A percentile compares a stretch with the other conserved stretches of the same genome.
Evolutionary conservation across 1,140 invertebrate genomes (phyloP).

Genomic region (Neodiprion lecontei): DNA sequence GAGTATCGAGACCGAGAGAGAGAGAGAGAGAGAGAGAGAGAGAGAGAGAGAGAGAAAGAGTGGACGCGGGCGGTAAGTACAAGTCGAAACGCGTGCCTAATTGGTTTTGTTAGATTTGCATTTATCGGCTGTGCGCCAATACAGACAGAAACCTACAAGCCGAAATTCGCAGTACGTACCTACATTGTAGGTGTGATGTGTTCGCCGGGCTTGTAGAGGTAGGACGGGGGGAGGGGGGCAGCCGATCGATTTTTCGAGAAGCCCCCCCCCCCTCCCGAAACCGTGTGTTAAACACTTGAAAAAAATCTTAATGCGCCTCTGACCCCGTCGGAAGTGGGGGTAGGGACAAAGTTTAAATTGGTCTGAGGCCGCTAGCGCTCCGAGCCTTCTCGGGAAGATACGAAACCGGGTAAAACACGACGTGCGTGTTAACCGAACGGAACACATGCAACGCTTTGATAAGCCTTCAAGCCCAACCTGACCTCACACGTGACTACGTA

Average conservation of each 20-base stretch:
- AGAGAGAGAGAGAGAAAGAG: constrained; percentile 29
- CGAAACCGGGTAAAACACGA: not conserved
- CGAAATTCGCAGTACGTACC: not conserved
- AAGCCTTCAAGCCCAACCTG: not conserved
- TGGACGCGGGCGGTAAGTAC: not conserved
- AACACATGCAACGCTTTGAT: constrained; percentile 5
- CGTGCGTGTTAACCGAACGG: constrained; percentile 2
- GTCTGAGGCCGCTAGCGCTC: constrained; percentile 35
- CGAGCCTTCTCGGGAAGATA: not conserved
- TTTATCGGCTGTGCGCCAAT: too few relatives aligned
- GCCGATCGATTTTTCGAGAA: constrained; percentile 43
- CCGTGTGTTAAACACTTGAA: constrained; percentile 47
- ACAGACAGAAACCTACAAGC: not conserved
- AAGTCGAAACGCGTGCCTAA: constrained; percentile 3
- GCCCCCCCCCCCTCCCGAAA: too few relatives aligned
- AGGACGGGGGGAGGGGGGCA: constrained; percentile 28
- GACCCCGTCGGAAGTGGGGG: constrained; percentile 26
- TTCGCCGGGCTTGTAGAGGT: constrained; percentile 32
- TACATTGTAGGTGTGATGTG: not conserved
- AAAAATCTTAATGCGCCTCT: constrained; percentile 59
- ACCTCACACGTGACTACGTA: not conserved
- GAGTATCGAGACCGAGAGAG: constrained; percentile 17
- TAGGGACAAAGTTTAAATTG: constrained; percentile 60
- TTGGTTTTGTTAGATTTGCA: too few relatives aligned
- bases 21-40: constrained; percentile 26